Evolutionary conservation across 2,113 vertebrate species (phyloP), one percentile per base, ranked within the genome.

Genomic region (Taurulus bubalis): DNA sequence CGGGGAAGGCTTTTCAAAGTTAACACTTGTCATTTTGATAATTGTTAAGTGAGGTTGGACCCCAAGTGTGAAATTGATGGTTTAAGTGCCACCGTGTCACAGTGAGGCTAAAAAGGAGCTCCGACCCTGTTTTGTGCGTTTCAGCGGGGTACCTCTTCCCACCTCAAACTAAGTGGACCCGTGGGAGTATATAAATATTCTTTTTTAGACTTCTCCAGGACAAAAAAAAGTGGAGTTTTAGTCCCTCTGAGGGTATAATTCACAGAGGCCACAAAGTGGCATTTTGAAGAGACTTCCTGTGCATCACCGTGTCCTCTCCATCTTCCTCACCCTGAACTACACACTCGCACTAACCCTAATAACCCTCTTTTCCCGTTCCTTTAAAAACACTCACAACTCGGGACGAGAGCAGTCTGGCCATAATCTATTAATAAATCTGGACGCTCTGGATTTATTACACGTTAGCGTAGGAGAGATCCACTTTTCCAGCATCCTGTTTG

Each of bases 1-100:
- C 60, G 56, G 51, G 15, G 32, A 38, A 70, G 62, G 20, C 18
- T 47, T 73, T 78, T 47, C 11, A 28, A 70, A 79, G 51, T 80
- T 55, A 85, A 87, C 65, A 63, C 77, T 80, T 77, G 66, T 86
- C 53, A 86, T 89, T 90, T 79, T 56, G 75, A 86, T 90, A 84
- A 90, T 81, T 86, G 87, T 83, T 75, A 30, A 70, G 11, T 83
- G 78, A 83, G 81, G 83, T 86, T 78, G 68, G 40, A 75, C 62
- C 74, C 66, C 3, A 71, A 87, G 76, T 68, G 67, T 88, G 16
- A 90, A 87, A 90, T 59, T 82, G 63, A 32, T 45, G 71, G 70
- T 79, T 87, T 16, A 34, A 51, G 51, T 45, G 64, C 72, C 65
- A 59, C 53, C 30, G 51, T 63, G 85, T 83, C 75, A 8, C 51